Percentiles rank a stretch among this genome's conserved stretches.
phyloP scores from a whole-genome alignment of 2,888 invertebrate genomes.

The Podabrus alpinus region DNA sequence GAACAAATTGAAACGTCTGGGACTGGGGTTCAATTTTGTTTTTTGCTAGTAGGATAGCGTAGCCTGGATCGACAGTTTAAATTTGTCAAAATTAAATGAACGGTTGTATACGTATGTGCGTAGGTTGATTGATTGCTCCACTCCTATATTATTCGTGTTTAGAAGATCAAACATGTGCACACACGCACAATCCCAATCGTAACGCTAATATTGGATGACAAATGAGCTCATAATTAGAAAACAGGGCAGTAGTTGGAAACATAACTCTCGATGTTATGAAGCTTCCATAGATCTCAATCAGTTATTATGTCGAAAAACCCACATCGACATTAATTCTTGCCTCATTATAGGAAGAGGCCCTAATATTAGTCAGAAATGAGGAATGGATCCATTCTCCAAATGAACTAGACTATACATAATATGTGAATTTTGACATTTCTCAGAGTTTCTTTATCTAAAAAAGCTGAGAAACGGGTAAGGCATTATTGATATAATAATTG shows the following conservation, averaged over 20 bases:
- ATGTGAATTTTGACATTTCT: background rate
- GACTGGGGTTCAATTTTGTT: too few relatives aligned
- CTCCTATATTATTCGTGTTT: background rate
- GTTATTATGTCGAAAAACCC: background rate
- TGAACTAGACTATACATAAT: too few relatives aligned
- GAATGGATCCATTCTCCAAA: background rate
- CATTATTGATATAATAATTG: background rate
- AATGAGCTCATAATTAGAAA: background rate
- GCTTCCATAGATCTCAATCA: background rate
- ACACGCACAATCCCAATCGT: background rate
- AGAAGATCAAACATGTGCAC: background rate
- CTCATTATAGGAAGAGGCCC: too few relatives aligned
- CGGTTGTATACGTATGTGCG: background rate
- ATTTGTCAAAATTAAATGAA: background rate
- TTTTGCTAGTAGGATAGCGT: too few relatives aligned
- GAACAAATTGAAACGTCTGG: too few relatives aligned
- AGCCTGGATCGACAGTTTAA: background rate
- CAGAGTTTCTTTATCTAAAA: background rate
- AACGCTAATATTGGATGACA: background rate
- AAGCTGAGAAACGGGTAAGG: too few relatives aligned
- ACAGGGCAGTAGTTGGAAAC: background rate
- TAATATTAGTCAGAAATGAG: too few relatives aligned
- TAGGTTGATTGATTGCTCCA: background rate
- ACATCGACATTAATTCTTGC: background rate
- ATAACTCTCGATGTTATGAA: too few relatives aligned